phyloP scores from a whole-genome alignment of 2,888 invertebrate genomes.

The Amphipoea lucens region DNA sequence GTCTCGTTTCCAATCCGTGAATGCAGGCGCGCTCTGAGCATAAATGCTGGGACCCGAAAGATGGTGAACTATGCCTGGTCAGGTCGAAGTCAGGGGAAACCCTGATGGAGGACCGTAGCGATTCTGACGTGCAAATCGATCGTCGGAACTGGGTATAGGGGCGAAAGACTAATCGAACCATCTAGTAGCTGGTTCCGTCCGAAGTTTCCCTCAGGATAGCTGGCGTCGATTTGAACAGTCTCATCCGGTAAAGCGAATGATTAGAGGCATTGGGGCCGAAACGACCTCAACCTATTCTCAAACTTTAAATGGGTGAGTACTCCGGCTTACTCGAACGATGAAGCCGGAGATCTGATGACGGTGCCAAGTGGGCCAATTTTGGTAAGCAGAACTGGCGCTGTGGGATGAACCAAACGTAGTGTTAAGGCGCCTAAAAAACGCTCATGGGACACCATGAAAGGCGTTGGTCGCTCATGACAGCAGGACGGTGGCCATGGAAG shows the following conservation, averaged over 20 bases:
- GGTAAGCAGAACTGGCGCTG: conserved; percentile 95
- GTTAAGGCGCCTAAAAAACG: conserved; percentile 92
- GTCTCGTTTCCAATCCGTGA: conserved; percentile 86
- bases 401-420: conserved; percentile 94
- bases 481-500: conserved; percentile 59
- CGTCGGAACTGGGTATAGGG: conserved; percentile 94
- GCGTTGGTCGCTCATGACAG: conserved; percentile 7
- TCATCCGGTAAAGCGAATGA: conserved; percentile 94
- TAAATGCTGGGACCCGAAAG: conserved; percentile 93
- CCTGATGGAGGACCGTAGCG: conserved; percentile 93
- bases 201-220: conserved; percentile 94
- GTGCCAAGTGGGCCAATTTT: conserved; percentile 93
- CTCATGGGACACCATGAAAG: conserved; percentile 70
- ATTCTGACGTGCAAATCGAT: conserved; percentile 95
- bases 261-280: conserved; percentile 93
- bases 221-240: conserved; percentile 88
- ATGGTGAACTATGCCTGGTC: conserved; percentile 75
- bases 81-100: conserved; percentile 92
- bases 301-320: conserved; percentile 94
- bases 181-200: conserved; percentile 94
- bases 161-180: conserved; percentile 93
- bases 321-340: conserved; percentile 90
- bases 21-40: conserved; percentile 91
- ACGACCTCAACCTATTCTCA: conserved; percentile 94
- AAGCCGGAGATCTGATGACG: conserved; percentile 89